These are phyloP conservation scores for Drosophila imparisetae DNA, from an alignment of 2,888 invertebrate genomes.

Conservation along the genomic window DNA sequence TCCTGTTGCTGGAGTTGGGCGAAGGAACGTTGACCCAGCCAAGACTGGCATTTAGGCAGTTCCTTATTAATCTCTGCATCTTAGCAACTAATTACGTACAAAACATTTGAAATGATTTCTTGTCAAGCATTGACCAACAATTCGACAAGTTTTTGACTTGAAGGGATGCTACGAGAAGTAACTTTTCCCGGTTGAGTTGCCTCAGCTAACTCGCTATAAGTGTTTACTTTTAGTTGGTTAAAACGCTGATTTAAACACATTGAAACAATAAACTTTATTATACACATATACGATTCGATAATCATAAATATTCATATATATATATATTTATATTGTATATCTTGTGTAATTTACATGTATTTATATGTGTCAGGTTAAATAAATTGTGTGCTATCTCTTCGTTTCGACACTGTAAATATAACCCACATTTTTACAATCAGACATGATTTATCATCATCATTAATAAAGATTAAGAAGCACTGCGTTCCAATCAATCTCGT, in stretches of 20 bases:
- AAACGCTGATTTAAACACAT: slow-evolving; percentile 43
- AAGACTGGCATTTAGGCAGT: no score
- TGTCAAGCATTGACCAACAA: no score
- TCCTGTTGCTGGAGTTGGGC: no score
- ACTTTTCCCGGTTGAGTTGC: not conserved
- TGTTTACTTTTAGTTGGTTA: not conserved
- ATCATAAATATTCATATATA: slow-evolving; percentile 47
- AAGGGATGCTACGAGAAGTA: not conserved
- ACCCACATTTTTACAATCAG: slow-evolving; percentile 65
- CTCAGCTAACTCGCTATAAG: not conserved
- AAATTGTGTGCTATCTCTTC: slow-evolving; percentile 15
- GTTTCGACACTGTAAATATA: slow-evolving; percentile 43
- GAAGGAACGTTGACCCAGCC: no score
- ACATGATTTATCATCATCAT: slow-evolving; percentile 28
- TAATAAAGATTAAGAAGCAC: slow-evolving; percentile 42
- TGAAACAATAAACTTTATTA: slow-evolving; percentile 77
- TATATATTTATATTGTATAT: slow-evolving; percentile 23
- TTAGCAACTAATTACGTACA: no score
- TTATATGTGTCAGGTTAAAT: slow-evolving; percentile 33
- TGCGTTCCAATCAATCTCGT: slow-evolving; percentile 26
- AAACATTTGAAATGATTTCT: no score
- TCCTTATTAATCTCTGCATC: no score
- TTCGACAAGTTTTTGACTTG: no score
- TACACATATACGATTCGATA: slow-evolving; percentile 62
- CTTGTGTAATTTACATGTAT: slow-evolving; percentile 48